Conservation (phyloP, 2,113 vertebrate genomes). For the Arothron firmamentum region DNA sequence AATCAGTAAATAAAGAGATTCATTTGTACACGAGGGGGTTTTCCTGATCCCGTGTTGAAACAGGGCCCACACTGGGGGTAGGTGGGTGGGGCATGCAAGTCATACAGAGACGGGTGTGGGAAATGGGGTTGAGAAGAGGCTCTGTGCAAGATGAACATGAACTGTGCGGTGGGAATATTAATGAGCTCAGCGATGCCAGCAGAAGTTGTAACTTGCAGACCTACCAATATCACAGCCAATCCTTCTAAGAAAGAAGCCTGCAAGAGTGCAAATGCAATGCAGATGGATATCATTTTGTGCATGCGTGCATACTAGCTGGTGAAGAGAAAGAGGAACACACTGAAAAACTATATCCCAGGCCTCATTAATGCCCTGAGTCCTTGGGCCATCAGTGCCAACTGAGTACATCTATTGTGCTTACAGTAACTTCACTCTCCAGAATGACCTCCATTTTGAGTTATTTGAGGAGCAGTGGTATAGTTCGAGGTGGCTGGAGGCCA, state of each 20-base stretch:
- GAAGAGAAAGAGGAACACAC: conserved; percentile 10
- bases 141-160: not conserved
- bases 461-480: conserved; percentile 47
- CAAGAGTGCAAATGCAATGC: not conserved
- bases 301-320: conserved; percentile 11
- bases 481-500: conserved; percentile 50
- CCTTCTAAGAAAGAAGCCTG: conserved; percentile 16
- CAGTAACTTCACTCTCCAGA: conserved; percentile 36
- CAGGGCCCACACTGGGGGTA: conserved; percentile 7
- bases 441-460: conserved; percentile 61
- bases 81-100: conserved; percentile 15
- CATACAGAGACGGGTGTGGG: conserved; percentile 1
- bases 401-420: conserved; percentile 45
- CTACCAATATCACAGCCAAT: conserved; percentile 20
- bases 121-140: conserved; percentile 1
- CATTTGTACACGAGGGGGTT: conserved; percentile 28
- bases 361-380: conserved; percentile 36
- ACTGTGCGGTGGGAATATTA: conserved; percentile 21
- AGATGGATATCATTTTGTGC: conserved; percentile 10
- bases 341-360: conserved; percentile 22
- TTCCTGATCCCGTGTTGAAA: conserved; percentile 8
- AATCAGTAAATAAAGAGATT: conserved; percentile 10
- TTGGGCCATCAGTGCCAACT: conserved; percentile 32
- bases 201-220: conserved; percentile 25
- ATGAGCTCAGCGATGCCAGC: conserved; percentile 29